Evolutionary conservation across 2,888 invertebrate genomes (phyloP).

Genomic region (Cheilosia vulpina): DNA sequence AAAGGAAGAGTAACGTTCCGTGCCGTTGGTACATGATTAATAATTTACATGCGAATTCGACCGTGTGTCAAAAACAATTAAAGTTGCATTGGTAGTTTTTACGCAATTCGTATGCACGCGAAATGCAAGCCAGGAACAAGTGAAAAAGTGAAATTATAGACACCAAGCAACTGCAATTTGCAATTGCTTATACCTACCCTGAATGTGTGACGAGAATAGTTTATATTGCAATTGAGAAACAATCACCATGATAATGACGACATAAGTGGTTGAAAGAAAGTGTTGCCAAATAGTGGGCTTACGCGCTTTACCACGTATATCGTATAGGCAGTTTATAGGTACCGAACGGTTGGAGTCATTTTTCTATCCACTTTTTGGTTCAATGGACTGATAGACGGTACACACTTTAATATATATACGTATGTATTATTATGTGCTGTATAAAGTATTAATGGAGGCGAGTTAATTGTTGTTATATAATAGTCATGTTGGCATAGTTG

Average conservation of each 20-base stretch:
- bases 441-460: slow-evolving; percentile 3
- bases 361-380: slow-evolving; percentile 41
- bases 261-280: slow-evolving; percentile 49
- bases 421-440: background rate
- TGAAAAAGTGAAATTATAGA: slow-evolving; percentile 48
- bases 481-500: too few species aligned
- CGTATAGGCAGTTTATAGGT: background rate
- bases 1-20: slow-evolving; percentile 22
- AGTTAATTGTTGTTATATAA: background rate
- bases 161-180: slow-evolving; percentile 16
- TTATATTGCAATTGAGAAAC: slow-evolving; percentile 19
- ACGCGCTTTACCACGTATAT: background rate
- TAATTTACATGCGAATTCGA: slow-evolving; percentile 66
- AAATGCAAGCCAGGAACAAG: slow-evolving; percentile 10
- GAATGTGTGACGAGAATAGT: slow-evolving; percentile 45
- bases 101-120: slow-evolving; percentile 19
- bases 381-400: slow-evolving; percentile 40
- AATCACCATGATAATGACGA: slow-evolving; percentile 29
- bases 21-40: slow-evolving; percentile 40
- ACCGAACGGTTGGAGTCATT: slow-evolving; percentile 11
- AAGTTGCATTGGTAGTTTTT: slow-evolving; percentile 37
- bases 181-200: slow-evolving; percentile 6
- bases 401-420: background rate
- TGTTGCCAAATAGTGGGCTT: slow-evolving; percentile 40
- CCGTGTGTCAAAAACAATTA: slow-evolving; percentile 56